Conservation (phyloP, 2,797 vertebrate genomes). For the Amazona ochrocephala region DNA sequence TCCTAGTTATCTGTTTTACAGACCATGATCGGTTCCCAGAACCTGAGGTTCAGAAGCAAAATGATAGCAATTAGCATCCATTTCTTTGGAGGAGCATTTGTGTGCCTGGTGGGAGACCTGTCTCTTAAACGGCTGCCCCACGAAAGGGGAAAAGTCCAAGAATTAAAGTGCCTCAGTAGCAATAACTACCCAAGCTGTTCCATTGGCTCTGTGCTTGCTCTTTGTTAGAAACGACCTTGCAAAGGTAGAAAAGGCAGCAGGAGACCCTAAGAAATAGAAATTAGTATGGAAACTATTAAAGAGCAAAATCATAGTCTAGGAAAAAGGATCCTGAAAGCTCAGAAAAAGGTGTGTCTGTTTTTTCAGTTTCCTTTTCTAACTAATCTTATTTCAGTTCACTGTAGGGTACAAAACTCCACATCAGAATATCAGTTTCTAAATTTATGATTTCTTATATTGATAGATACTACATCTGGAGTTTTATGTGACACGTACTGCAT, state of each 20-base stretch:
- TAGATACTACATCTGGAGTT: neutral
- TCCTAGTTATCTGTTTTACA: neutral
- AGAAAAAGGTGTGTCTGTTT: accelerated
- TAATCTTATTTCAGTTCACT: neutral
- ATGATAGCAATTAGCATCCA: constrained; percentile 3
- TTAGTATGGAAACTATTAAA: neutral
- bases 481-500: neutral
- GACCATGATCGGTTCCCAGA: neutral
- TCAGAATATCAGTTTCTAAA: neutral
- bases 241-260: neutral
- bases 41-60: neutral
- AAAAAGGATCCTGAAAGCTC: neutral
- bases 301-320: neutral
- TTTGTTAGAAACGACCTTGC: neutral
- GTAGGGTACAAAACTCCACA: neutral
- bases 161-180: constrained; percentile 15
- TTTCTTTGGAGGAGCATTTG: constrained; percentile 21
- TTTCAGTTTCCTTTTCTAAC: neutral
- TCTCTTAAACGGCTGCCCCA: constrained; percentile 29
- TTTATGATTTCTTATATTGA: neutral
- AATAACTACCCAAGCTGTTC: constrained; percentile 55
- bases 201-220: neutral
- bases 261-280: neutral
- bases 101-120: constrained; percentile 4
- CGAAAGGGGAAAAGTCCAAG: constrained; percentile 41